phyloP scores from a whole-genome alignment of 2,888 invertebrate genomes.

The Dynastes hyllus region DNA sequence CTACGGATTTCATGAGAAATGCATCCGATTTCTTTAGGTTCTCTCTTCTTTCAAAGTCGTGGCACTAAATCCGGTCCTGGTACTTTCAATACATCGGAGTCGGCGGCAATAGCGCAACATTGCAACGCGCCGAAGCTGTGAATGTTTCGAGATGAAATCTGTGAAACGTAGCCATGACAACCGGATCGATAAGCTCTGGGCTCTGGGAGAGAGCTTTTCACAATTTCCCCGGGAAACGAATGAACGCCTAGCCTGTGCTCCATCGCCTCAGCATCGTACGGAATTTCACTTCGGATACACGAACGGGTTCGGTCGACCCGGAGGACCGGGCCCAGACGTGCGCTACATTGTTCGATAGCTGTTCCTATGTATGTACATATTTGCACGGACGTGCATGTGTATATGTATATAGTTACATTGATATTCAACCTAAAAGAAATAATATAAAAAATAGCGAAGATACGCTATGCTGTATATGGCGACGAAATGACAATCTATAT shows the following conservation, averaged over 20 bases:
- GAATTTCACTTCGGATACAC: slow-evolving; percentile 40
- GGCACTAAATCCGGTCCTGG: slow-evolving; percentile 8
- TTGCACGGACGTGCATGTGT: neutral
- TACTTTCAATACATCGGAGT: slow-evolving; percentile 39
- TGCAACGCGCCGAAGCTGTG: slow-evolving; percentile 47
- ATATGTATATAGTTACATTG: neutral
- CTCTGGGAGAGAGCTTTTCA: slow-evolving; percentile 51
- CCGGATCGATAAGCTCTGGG: slow-evolving; percentile 53
- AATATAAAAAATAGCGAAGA: neutral
- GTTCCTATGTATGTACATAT: slow-evolving; percentile 8
- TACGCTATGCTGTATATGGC: neutral
- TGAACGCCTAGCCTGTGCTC: slow-evolving; percentile 34
- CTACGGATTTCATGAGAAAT: too few relatives aligned
- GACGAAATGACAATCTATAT: neutral
- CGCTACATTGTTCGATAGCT: slow-evolving; percentile 43
- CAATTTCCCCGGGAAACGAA: slow-evolving; percentile 52
- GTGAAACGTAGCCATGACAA: slow-evolving; percentile 52
- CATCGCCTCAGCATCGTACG: slow-evolving; percentile 39
- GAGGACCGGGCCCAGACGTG: slow-evolving; percentile 26
- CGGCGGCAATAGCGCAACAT: slow-evolving; percentile 19
- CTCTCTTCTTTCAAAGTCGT: neutral
- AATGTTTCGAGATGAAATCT: slow-evolving; percentile 52
- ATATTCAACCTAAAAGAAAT: neutral
- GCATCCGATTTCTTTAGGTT: too few relatives aligned
- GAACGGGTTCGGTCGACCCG: slow-evolving; percentile 38